phyloP scores from a whole-genome alignment of 2,888 invertebrate genomes.

The Epistrophe eligans region DNA sequence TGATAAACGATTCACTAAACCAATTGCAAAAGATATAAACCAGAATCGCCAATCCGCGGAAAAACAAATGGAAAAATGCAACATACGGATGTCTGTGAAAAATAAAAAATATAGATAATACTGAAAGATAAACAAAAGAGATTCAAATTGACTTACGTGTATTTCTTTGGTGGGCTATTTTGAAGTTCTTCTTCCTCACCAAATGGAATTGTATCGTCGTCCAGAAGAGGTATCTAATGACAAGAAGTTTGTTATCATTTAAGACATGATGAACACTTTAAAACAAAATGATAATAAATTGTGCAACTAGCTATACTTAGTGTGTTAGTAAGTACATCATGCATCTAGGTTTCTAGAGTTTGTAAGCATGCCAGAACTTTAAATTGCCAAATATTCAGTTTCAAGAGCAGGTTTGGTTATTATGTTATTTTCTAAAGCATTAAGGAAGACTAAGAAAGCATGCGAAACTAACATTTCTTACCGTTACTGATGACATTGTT shows the following conservation, averaged over 20 bases:
- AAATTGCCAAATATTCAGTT: conserved; percentile 51
- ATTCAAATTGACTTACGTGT: conserved; percentile 81
- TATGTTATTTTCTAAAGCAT: conserved; percentile 34
- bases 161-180: conserved; percentile 79
- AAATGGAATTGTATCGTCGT: conserved; percentile 94
- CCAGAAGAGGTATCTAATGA: conserved; percentile 91
- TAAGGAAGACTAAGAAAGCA: conserved; percentile 50
- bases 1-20: conserved; percentile 96
- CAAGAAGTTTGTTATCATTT: background rate
- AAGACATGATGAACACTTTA: background rate
- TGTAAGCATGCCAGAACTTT: conserved; percentile 53
- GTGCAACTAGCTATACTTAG: conserved; percentile 3
- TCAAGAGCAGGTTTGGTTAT: conserved; percentile 33
- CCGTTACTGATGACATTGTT: conserved; percentile 83
- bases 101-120: conserved; percentile 76
- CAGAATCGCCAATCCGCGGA: conserved; percentile 92
- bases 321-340: conserved; percentile 54
- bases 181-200: conserved; percentile 91
- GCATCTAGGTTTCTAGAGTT: conserved; percentile 1
- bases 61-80: conserved; percentile 95
- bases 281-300: background rate
- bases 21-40: conserved; percentile 95
- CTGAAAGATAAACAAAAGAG: background rate
- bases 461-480: conserved; percentile 84
- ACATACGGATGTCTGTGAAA: conserved; percentile 94